Conservation (phyloP, 2,113 vertebrate genomes). For the Dolichallabes microphthalmus region DNA sequence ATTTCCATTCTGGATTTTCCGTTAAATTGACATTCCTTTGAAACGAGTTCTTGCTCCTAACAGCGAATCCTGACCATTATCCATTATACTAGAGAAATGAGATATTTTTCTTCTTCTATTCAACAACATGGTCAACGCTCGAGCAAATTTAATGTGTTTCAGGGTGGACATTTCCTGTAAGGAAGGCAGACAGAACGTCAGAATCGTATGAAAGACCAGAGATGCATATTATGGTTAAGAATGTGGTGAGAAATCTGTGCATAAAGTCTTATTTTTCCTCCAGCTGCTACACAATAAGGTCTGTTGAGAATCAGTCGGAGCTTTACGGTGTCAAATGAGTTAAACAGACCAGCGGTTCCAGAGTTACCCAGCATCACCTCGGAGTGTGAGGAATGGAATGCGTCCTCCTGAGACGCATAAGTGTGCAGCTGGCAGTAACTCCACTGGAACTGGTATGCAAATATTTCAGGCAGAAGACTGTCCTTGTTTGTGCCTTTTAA, state of each 20-base stretch:
- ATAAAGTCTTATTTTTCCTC: slow-evolving; percentile 28
- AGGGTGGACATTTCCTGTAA: not conserved
- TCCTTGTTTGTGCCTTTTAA: slow-evolving; percentile 23
- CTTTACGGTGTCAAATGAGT: slow-evolving; percentile 45
- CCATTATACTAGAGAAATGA: not conserved
- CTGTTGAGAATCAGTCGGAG: slow-evolving; percentile 27
- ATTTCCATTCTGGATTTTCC: not conserved
- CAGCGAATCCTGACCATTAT: not conserved
- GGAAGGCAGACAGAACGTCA: not conserved
- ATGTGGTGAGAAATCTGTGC: not conserved
- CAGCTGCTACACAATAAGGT: slow-evolving; percentile 34
- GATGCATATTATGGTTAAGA: not conserved
- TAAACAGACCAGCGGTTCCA: slow-evolving; percentile 42
- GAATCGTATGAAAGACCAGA: not conserved
- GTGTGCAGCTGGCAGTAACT: slow-evolving; percentile 29
- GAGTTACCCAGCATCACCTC: slow-evolving; percentile 42
- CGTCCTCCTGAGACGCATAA: slow-evolving; percentile 41
- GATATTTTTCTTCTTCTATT: not conserved
- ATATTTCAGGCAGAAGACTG: slow-evolving; percentile 27
- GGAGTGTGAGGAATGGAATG: slow-evolving; percentile 41
- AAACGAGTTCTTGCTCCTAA: not conserved
- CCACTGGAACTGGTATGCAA: slow-evolving; percentile 15
- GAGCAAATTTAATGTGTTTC: not conserved
- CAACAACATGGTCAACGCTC: not conserved
- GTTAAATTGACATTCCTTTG: not conserved